Percentiles rank a stretch among this genome's conserved stretches.
Conservation (phyloP, 2,113 vertebrate species). For the Rhabdornis inornatus region DNA sequence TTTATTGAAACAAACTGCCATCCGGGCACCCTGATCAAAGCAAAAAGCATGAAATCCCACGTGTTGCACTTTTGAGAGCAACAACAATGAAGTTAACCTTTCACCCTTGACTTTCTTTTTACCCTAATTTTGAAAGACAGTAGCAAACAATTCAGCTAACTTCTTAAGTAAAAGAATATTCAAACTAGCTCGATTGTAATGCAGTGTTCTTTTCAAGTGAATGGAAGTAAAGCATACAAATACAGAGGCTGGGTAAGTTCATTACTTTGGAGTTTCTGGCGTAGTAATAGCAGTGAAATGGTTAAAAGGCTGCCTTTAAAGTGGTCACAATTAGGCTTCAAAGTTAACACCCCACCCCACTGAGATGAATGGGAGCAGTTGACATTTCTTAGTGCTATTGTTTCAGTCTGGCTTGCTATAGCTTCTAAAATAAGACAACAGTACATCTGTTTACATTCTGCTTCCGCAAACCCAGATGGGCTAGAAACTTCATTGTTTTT, state of each 20-base stretch:
- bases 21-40: background rate
- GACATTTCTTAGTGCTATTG: constrained; percentile 68
- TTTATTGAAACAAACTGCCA: background rate
- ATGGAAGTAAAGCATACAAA: constrained; percentile 41
- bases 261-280: constrained; percentile 47
- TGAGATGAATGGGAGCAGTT: constrained; percentile 69
- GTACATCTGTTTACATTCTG: constrained; percentile 70
- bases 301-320: constrained; percentile 69
- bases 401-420: constrained; percentile 62
- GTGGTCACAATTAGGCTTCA: constrained; percentile 66
- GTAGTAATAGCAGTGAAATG: constrained; percentile 30
- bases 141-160: constrained; percentile 15
- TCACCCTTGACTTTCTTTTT: constrained; percentile 47
- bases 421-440: constrained; percentile 69
- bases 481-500: constrained; percentile 57
- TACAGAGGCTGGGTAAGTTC: constrained; percentile 45
- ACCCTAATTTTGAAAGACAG: constrained; percentile 53
- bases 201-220: constrained; percentile 25
- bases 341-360: constrained; percentile 70
- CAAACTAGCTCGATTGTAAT: constrained; percentile 39
- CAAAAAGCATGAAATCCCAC: constrained; percentile 7
- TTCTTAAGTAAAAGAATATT: constrained; percentile 54
- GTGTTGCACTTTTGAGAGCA: constrained; percentile 17
- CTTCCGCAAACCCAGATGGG: constrained; percentile 66
- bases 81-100: constrained; percentile 42